phyloP scores from a whole-genome alignment of 2,113 vertebrate genomes.

The Chascanopsetta lugubris region DNA sequence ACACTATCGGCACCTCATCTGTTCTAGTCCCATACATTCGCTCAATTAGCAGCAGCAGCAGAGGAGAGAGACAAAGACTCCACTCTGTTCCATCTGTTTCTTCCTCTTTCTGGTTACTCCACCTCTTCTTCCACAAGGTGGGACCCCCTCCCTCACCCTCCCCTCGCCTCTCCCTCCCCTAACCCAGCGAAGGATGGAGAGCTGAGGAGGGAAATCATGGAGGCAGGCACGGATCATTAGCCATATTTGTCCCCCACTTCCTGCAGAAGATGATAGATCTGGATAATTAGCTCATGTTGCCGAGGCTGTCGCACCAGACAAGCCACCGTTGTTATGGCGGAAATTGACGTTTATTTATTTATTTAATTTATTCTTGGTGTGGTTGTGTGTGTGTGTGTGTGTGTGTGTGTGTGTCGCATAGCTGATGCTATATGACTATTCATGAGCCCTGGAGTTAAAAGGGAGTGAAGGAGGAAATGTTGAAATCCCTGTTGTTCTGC shows the following conservation, averaged over 20 bases:
- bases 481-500: conserved; percentile 67
- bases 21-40: conserved; percentile 79
- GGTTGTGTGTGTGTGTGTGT: too few relatives aligned
- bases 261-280: conserved; percentile 82
- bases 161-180: conserved; percentile 19
- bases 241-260: conserved; percentile 81
- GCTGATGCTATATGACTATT: conserved; percentile 74
- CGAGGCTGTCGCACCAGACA: conserved; percentile 71
- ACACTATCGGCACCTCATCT: conserved; percentile 85
- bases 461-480: conserved; percentile 51
- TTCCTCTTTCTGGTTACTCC: conserved; percentile 16
- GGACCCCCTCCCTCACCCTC: conserved; percentile 21
- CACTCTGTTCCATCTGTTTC: conserved; percentile 1
- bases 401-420: conserved; percentile 59
- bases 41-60: conserved; percentile 86
- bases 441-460: conserved; percentile 65
- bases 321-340: conserved; percentile 61
- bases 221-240: conserved; percentile 81
- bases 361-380: too few relatives aligned
- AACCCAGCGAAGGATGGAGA: conserved; percentile 64
- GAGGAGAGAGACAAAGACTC: conserved; percentile 32
- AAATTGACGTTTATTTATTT: conserved; percentile 58
- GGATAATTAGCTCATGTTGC: conserved; percentile 79
- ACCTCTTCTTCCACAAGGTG: conserved; percentile 28
- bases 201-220: conserved; percentile 74